Evolutionary conservation across 2,888 invertebrate species (phyloP).

Genomic region (Baccha elongata): DNA sequence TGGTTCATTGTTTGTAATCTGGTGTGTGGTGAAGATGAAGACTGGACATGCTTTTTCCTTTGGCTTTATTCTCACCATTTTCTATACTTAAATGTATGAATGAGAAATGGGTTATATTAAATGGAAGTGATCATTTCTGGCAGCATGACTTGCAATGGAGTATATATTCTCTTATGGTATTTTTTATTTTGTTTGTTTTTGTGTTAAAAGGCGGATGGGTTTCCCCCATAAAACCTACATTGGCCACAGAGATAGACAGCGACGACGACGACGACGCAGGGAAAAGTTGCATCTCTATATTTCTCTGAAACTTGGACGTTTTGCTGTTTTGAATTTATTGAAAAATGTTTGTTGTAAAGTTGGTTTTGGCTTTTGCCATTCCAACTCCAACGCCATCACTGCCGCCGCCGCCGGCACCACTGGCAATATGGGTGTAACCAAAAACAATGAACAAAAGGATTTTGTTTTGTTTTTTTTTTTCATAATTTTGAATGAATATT

Average conservation of each 20-base stretch:
- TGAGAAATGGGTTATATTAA: slow-evolving; percentile 71
- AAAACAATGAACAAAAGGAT: slow-evolving; percentile 54
- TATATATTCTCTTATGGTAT: slow-evolving; percentile 17
- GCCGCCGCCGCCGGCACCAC: neutral
- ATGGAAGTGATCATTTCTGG: slow-evolving; percentile 62
- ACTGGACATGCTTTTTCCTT: slow-evolving; percentile 58
- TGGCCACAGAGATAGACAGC: slow-evolving; percentile 27
- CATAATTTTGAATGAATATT: slow-evolving; percentile 23
- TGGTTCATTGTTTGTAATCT: slow-evolving; percentile 62
- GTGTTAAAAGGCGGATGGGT: neutral
- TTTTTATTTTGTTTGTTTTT: slow-evolving; percentile 17
- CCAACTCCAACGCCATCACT: neutral
- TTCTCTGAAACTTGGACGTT: slow-evolving; percentile 60
- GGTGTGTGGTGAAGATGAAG: slow-evolving; percentile 24
- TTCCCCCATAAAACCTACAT: slow-evolving; percentile 22
- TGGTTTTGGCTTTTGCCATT: neutral
- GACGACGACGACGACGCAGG: no score
- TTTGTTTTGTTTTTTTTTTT: slow-evolving; percentile 30
- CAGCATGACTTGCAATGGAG: slow-evolving; percentile 10
- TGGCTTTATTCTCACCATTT: slow-evolving; percentile 43
- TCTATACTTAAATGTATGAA: slow-evolving; percentile 55
- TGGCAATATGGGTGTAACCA: slow-evolving; percentile 13
- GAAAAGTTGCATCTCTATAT: slow-evolving; percentile 37
- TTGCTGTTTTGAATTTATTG: slow-evolving; percentile 64
- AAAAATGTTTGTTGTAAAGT: slow-evolving; percentile 64